Base-by-base conservation (phyloP, 1,140 invertebrate genomes). In the Melipona quadrifasciata region DNA sequence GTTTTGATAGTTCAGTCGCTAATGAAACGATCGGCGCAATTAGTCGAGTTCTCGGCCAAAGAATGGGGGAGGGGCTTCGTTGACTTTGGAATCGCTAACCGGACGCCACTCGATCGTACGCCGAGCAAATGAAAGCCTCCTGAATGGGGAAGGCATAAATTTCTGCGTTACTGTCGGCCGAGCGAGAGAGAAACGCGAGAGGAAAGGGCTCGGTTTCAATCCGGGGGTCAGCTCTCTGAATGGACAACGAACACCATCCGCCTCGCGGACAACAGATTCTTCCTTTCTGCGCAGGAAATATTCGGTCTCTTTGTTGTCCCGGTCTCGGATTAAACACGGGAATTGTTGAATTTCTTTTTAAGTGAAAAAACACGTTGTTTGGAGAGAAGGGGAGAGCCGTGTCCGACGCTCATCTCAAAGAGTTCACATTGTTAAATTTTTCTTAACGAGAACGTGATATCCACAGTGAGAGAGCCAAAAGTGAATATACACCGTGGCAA, bases 101-200 rank as follows among this genome's bases (percentile, higher is more conserved):
- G 47, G 27, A 65, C 53, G 39, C 19, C 12, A 64, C 39, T 53
- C 57, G 65, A 79, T 78, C n/a, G 61, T n/a, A 12, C 17, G n/a
- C 3, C 4, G 24, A n/a, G 11, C 39, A 47, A 65, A 64, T 51
- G 47, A 47, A 78, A 65, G 24, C 34, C n/a, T 27, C 24, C 39
- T 47, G 10, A 65, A 78, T 17, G 58, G 19, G 19, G n/a, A 78
- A 53, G 21, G 77, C 47, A 68, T 68, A 79, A 79, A 79, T 79
- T 68, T 78, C 77, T 55, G 67, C 51, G 77, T 68, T 67, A 21
- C 61, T 19, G n/a, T 14, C 47, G 47, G 27, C 21, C 6, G 51
- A 11, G 51, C 14, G 21, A 39, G 55, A 79, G 21, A 39, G 55
- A 79, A 79, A 79, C 77, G 27, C 8, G 51, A 14, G 47, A 34